phyloP scores from a whole-genome alignment of 2,113 vertebrate genomes.

The Felis chaus region DNA sequence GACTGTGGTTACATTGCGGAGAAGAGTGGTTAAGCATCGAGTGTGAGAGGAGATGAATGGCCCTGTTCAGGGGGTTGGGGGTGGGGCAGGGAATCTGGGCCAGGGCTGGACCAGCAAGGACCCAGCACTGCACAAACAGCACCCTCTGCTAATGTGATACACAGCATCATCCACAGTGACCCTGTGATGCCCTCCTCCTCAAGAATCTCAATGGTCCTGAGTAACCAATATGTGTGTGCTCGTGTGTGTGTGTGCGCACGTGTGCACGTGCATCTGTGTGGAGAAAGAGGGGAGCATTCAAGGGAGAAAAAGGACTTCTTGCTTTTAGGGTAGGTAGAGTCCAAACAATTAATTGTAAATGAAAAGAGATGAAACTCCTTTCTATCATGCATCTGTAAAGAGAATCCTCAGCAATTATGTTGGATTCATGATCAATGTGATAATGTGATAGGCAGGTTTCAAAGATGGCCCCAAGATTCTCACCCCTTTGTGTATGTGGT shows the following conservation, averaged over 20 bases:
- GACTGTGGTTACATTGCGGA: fast-evolving
- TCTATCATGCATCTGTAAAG: not conserved
- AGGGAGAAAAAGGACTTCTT: not conserved
- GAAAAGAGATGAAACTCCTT: not conserved
- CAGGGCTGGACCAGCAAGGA: not conserved
- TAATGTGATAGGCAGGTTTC: not conserved
- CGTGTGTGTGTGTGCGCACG: fast-evolving
- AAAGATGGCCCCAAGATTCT: not conserved
- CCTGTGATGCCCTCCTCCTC: not conserved
- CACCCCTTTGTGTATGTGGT: fast-evolving
- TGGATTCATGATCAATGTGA: not conserved
- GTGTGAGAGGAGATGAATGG: fast-evolving
- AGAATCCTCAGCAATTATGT: not conserved
- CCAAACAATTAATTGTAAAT: not conserved
- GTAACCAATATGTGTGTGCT: not conserved
- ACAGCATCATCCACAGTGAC: not conserved
- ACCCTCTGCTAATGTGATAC: fast-evolving
- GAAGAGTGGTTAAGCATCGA: not conserved
- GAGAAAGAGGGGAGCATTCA: not conserved
- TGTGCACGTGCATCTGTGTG: fast-evolving
- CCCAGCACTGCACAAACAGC: not conserved
- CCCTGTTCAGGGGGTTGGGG: fast-evolving
- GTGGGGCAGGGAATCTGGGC: not conserved
- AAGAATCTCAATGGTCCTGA: not conserved
- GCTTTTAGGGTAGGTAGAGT: not conserved